Base-by-base conservation (phyloP, 2,888 invertebrate genomes). In the Eupithecia inturbata region DNA sequence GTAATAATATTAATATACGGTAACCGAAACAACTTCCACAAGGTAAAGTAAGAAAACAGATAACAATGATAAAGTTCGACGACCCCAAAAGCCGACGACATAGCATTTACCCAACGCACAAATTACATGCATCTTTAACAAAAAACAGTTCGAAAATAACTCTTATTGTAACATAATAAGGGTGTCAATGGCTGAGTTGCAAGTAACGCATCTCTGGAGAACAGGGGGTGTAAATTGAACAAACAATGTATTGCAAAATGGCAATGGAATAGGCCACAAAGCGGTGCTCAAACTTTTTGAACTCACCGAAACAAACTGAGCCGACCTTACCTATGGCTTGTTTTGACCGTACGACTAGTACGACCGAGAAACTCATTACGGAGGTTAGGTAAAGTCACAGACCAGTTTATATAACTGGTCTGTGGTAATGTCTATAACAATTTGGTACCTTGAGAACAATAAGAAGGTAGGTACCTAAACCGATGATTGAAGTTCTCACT, bases 211-310 rank as follows among this genome's bases (percentile, higher is more conserved):
- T 88, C 89, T 89, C 88, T 83, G 71, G 89, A 88, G 89, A 83
- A 81, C 79, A 74, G 80, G 82, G 88, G 85, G 87, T 86, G 87
- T 89, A 91, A 91, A 92, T 92, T 92, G 92, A 87, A 89, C 92
- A 92, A 93, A 93, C 93, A 92, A 91, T 92, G 92, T 91, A 91
- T 92, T 88, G 91, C 88, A 89, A 91, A 91, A 91, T 91, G 89
- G 90, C 87, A 85, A 83, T 84, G 84, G 83, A 83, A 88, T 88
- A 87, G 87, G 85, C 84, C 82, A 79, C 75, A 64, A 63, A 68
- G 80, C 33, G 90, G 73, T 80, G 77, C 85, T 85, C 88, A 90
- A 93, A 89, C 81, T 86, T 84, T 79, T 72, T 60, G 3, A 49
- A 45, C 33, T 12, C 1, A 28, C 28, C 28, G 6, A 60, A 31